Evolutionary conservation across 2,888 invertebrate genomes (phyloP).

Genomic region (Lomographa bimaculata): DNA sequence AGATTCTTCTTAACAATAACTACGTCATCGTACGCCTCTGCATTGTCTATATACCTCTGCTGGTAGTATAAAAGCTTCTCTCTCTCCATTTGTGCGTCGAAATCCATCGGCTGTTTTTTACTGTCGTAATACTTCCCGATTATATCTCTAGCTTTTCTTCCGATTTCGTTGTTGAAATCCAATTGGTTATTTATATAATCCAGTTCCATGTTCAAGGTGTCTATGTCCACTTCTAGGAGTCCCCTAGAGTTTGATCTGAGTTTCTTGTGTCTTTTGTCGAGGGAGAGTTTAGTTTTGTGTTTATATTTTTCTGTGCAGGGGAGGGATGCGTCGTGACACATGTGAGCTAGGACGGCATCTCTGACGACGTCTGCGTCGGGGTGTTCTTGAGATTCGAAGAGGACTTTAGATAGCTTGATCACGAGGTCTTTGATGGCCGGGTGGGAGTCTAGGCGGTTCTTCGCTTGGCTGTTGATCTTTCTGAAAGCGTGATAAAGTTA

Average conservation of each 20-base stretch:
- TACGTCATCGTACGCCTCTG: conserved; percentile 74
- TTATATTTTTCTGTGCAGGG: conserved; percentile 86
- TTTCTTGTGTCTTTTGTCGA: conserved; percentile 47
- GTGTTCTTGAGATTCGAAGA: conserved; percentile 87
- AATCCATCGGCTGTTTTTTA: conserved; percentile 67
- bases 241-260: conserved; percentile 42
- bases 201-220: conserved; percentile 69
- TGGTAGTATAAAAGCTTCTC: conserved; percentile 77
- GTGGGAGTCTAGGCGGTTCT: conserved; percentile 87
- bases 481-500: conserved; percentile 52
- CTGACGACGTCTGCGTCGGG: conserved; percentile 88
- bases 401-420: conserved; percentile 84
- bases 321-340: conserved; percentile 92
- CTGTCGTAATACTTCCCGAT: conserved; percentile 68
- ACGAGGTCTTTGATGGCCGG: conserved; percentile 89
- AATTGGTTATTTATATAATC: conserved; percentile 74
- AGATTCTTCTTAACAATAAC: conserved; percentile 77
- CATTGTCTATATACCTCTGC: conserved; percentile 71
- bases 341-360: conserved; percentile 92
- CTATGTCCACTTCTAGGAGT: conserved; percentile 66
- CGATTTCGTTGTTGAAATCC: conserved; percentile 73
- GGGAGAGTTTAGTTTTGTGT: conserved; percentile 38
- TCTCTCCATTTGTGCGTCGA: conserved; percentile 80
- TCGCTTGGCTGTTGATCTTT: conserved; percentile 83
- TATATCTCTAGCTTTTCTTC: conserved; percentile 71